Conservation (phyloP, 2,888 invertebrate species). For the Pterobdella sp. region DNA sequence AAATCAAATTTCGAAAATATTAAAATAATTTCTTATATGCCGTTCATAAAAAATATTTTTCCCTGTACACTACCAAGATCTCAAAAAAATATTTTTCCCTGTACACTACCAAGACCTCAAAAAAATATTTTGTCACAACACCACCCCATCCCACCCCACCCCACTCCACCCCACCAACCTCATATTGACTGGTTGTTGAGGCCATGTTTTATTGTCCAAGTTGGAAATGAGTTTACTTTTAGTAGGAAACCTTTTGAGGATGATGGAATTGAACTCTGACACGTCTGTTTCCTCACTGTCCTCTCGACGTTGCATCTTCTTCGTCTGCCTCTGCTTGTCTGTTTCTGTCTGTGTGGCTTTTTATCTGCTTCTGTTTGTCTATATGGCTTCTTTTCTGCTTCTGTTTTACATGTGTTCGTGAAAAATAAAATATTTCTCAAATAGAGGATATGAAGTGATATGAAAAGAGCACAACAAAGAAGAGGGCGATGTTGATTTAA, state of each 20-base stretch:
- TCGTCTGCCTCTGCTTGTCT: neutral
- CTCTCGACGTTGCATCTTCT: too few relatives aligned
- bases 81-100: neutral
- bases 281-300: neutral
- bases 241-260: conserved; percentile 15
- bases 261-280: neutral
- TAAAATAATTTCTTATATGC: too few relatives aligned
- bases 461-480: too few relatives aligned
- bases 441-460: too few relatives aligned
- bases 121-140: neutral
- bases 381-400: too few relatives aligned
- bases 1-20: too few relatives aligned
- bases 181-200: conserved; percentile 16
- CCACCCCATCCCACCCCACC: neutral
- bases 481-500: too few relatives aligned
- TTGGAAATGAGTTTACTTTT: conserved; percentile 11
- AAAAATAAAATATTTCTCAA: too few relatives aligned
- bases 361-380: too few relatives aligned
- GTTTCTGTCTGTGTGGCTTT: neutral
- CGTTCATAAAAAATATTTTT: too few relatives aligned
- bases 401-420: too few relatives aligned
- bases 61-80: neutral
- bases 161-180: conserved; percentile 2
- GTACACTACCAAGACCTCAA: neutral
- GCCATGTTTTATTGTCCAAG: conserved; percentile 15